Evolutionary conservation across 2,797 vertebrate genomes (phyloP).

Genomic region (Chelmon rostratus): DNA sequence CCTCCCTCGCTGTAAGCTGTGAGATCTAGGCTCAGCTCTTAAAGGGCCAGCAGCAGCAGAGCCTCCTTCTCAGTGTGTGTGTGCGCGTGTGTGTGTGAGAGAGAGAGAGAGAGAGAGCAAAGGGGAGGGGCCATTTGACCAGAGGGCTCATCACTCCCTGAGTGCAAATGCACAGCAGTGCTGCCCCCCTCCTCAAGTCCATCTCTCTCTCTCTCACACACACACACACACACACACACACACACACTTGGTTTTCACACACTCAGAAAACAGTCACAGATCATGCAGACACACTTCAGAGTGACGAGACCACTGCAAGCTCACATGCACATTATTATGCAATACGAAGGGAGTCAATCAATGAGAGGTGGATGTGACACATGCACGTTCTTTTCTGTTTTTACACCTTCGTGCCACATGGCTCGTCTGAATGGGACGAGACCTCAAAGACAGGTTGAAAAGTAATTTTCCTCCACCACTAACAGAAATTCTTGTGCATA

Average conservation of each 20-base stretch:
- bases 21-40: constrained; percentile 93
- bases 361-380: neutral
- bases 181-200: constrained; percentile 77
- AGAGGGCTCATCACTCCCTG: constrained; percentile 67
- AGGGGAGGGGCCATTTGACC: constrained; percentile 76
- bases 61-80: neutral
- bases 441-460: neutral
- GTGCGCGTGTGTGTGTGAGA: constrained; percentile 20
- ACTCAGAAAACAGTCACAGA: constrained; percentile 40
- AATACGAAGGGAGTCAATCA: constrained; percentile 27
- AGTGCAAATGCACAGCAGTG: constrained; percentile 72
- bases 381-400: neutral
- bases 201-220: constrained; percentile 12
- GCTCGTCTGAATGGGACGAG: neutral
- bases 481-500: neutral
- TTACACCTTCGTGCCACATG: neutral
- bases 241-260: constrained; percentile 34
- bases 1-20: constrained; percentile 86
- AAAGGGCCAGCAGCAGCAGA: constrained; percentile 90
- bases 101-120: constrained; percentile 23
- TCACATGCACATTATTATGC: constrained; percentile 33
- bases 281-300: constrained; percentile 44
- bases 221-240: constrained; percentile 9
- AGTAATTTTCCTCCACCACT: neutral
- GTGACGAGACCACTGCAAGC: constrained; percentile 39